These are phyloP conservation scores for Stenichneumon culpator DNA, from an alignment of 2,888 invertebrate species.

Conservation along the genomic window DNA sequence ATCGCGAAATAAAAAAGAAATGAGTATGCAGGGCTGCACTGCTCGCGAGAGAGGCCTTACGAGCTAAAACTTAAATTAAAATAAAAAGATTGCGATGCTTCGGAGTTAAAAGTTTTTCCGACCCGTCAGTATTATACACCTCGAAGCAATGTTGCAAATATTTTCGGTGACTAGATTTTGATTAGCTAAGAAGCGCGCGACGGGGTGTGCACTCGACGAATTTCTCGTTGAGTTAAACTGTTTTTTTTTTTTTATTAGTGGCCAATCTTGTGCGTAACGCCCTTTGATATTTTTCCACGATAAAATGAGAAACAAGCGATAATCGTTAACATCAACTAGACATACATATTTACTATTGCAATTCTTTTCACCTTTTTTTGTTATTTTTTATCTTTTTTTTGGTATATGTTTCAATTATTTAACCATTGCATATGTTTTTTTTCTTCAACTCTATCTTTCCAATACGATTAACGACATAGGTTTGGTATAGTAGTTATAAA, in stretches of 20 bases:
- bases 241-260: not conserved
- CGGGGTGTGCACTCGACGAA: slow-evolving; percentile 53
- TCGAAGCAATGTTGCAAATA: slow-evolving; percentile 53
- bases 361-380: slow-evolving; percentile 53
- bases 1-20: not conserved
- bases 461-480: slow-evolving; percentile 59
- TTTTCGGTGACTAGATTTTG: slow-evolving; percentile 70
- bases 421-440: slow-evolving; percentile 55
- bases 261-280: slow-evolving; percentile 52
- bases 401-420: slow-evolving; percentile 67
- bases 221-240: slow-evolving; percentile 33
- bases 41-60: slow-evolving; percentile 25
- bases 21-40: slow-evolving; percentile 12
- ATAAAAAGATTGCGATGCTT: not conserved
- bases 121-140: slow-evolving; percentile 46
- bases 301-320: slow-evolving; percentile 64
- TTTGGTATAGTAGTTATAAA: slow-evolving; percentile 69
- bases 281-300: slow-evolving; percentile 45
- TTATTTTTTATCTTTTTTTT: slow-evolving; percentile 52
- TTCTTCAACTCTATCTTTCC: slow-evolving; percentile 37
- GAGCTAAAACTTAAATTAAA: slow-evolving; percentile 38
- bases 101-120: slow-evolving; percentile 29
- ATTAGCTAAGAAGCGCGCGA: slow-evolving; percentile 67
- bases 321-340: slow-evolving; percentile 64
- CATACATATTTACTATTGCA: slow-evolving; percentile 64